These are phyloP conservation scores for Haliclystus octoradiatus DNA, from an alignment of 30 jellyfish, hydroid and myxozoan species.

Conservation along the genomic window DNA sequence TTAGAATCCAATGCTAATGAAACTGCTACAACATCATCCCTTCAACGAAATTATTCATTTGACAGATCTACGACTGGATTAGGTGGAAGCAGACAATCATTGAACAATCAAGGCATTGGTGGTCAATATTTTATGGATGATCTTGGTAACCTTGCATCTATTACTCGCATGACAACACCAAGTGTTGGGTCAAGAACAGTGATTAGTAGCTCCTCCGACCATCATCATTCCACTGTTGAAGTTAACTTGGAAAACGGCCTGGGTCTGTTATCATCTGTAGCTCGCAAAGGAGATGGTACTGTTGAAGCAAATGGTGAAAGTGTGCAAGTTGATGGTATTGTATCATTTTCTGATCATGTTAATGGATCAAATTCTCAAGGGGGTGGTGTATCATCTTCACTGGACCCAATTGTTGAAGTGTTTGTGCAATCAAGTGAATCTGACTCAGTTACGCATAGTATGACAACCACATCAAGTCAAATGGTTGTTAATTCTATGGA, in stretches of 20 bases:
- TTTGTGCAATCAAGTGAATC: constrained; percentile 82
- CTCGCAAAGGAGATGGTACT: constrained; percentile 68
- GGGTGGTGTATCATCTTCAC: neutral
- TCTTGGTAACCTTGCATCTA: constrained; percentile 35
- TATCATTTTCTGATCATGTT: constrained; percentile 8
- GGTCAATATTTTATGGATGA: constrained; percentile 46
- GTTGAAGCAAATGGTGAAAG: constrained; percentile 26
- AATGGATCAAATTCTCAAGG: neutral
- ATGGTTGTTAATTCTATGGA: constrained; percentile 10
- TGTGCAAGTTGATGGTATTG: constrained; percentile 98
- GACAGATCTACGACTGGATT: neutral
- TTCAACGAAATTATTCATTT: neutral
- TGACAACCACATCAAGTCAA: constrained; percentile 34
- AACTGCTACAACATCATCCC: neutral
- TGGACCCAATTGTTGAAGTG: constrained; percentile 96
- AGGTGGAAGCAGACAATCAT: neutral
- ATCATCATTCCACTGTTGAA: constrained; percentile 13
- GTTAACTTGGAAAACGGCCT: constrained; percentile 77
- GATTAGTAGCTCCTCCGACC: constrained; percentile 15
- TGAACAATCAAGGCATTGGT: neutral
- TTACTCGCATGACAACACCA: constrained; percentile 14
- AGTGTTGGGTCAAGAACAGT: constrained; percentile 48
- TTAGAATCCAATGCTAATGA: neutral
- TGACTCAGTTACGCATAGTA: constrained; percentile 42
- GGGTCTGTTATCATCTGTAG: constrained; percentile 94